Percentiles rank a stretch among this genome's conserved stretches.
Evolutionary conservation across 2,888 invertebrate genomes (phyloP).

Genomic region (Euzetes globulus): DNA sequence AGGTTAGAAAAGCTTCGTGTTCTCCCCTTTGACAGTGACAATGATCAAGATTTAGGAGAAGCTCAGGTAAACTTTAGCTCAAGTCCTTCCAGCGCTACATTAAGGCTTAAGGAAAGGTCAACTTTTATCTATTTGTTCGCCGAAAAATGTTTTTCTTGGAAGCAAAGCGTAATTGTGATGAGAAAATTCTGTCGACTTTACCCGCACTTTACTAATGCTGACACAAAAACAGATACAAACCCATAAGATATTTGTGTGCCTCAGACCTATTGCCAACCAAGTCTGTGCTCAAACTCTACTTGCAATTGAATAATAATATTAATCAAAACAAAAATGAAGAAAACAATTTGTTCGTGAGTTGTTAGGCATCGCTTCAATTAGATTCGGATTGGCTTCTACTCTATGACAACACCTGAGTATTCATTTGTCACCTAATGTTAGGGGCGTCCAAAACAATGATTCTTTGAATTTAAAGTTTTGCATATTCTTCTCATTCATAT

Average conservation of each 20-base stretch:
- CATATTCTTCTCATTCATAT: background rate
- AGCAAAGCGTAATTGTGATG: slow-evolving; percentile 15
- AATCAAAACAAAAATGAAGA: background rate
- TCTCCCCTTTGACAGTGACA: background rate
- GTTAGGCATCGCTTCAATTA: background rate
- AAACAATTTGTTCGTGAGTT: slow-evolving; percentile 12
- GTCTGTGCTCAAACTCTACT: background rate
- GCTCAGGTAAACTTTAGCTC: background rate
- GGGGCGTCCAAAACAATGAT: background rate
- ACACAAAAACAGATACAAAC: too few relatives aligned
- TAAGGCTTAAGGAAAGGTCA: slow-evolving; percentile 3
- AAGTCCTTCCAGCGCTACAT: background rate
- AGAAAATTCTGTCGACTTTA: background rate
- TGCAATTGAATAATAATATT: slow-evolving; percentile 5
- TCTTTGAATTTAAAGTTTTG: background rate
- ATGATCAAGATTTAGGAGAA: background rate
- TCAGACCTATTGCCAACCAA: background rate
- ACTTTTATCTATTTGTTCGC: slow-evolving; percentile 11
- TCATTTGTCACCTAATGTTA: slow-evolving; percentile 23
- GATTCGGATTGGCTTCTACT: background rate
- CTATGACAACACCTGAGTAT: slow-evolving; percentile 13
- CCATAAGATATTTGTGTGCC: too few relatives aligned
- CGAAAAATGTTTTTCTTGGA: background rate
- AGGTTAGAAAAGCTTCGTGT: slow-evolving; percentile 11
- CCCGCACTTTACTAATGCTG: too few relatives aligned